phyloP scores from a whole-genome alignment of 2,888 invertebrate species.

The Flabesymbios commensalis region DNA sequence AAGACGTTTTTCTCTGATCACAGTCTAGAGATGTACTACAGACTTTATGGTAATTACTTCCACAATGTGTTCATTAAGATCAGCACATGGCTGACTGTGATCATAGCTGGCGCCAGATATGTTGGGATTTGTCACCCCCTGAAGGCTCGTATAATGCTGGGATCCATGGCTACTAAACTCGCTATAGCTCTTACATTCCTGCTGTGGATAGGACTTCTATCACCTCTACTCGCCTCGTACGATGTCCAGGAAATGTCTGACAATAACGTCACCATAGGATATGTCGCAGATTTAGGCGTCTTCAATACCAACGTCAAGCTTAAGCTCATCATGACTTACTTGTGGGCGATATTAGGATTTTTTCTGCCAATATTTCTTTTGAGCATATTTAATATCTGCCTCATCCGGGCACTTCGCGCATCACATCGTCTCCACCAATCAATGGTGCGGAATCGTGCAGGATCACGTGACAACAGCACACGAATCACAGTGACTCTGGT shows the following conservation, averaged over 20 bases:
- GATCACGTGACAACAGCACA: no score
- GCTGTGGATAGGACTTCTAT: background rate
- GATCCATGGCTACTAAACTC: background rate
- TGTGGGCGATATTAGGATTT: background rate
- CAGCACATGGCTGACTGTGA: background rate
- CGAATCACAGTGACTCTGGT: no score
- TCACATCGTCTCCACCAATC: no score
- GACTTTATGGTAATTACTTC: background rate
- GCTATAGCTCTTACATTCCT: background rate
- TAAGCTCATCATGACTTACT: background rate
- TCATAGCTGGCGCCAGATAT: background rate
- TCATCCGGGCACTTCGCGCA: background rate
- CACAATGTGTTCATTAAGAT: constrained; percentile 1
- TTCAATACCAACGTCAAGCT: background rate
- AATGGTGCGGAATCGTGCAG: no score
- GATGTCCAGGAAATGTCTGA: background rate
- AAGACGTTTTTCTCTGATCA: background rate
- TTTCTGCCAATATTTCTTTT: background rate
- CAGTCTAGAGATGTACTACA: background rate
- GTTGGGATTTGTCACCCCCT: background rate
- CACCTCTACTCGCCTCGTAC: background rate
- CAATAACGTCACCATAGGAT: background rate
- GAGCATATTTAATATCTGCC: background rate
- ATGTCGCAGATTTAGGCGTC: background rate
- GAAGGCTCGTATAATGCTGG: background rate